A percentile compares a stretch with the other conserved stretches of the same genome.
Evolutionary conservation across 1,140 invertebrate genomes (phyloP).

Genomic region (Drosophila parabipectinata): DNA sequence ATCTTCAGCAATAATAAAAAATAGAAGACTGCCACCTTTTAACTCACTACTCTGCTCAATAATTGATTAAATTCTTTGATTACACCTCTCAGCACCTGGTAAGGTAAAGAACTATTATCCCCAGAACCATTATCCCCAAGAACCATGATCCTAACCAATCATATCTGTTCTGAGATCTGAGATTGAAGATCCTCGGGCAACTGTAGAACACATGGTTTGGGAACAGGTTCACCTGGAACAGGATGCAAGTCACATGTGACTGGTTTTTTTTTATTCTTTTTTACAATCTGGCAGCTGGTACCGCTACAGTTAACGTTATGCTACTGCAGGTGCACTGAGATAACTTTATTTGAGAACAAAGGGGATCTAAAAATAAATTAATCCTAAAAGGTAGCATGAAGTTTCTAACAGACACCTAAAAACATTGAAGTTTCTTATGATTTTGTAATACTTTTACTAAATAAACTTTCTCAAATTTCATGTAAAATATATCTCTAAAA

Average conservation of each 20-base stretch:
- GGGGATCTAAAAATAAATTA: no score
- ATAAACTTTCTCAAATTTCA: no score
- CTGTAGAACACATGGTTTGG: constrained; percentile 11
- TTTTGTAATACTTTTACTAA: no score
- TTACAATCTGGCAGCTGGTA: constrained; percentile 1
- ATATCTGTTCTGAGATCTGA: not conserved
- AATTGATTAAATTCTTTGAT: constrained; percentile 29
- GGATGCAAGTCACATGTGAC: constrained; percentile 26
- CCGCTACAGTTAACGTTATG: constrained; percentile 23
- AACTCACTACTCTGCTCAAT: constrained; percentile 2
- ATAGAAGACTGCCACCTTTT: no score
- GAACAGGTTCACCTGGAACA: constrained; percentile 24
- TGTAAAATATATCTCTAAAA: no score
- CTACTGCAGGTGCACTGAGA: not conserved
- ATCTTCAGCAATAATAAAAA: not conserved
- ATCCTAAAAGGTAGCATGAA: no score
- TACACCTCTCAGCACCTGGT: constrained; percentile 17
- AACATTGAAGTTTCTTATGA: no score
- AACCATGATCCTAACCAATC: not conserved
- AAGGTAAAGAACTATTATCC: not conserved
- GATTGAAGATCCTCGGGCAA: not conserved
- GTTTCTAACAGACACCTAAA: no score
- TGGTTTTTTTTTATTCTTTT: constrained; percentile 2
- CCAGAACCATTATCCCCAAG: not conserved
- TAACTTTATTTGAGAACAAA: not conserved